Evolutionary conservation across 2,113 vertebrate genomes (phyloP).

Genomic region (Peromyscus leucopus): DNA sequence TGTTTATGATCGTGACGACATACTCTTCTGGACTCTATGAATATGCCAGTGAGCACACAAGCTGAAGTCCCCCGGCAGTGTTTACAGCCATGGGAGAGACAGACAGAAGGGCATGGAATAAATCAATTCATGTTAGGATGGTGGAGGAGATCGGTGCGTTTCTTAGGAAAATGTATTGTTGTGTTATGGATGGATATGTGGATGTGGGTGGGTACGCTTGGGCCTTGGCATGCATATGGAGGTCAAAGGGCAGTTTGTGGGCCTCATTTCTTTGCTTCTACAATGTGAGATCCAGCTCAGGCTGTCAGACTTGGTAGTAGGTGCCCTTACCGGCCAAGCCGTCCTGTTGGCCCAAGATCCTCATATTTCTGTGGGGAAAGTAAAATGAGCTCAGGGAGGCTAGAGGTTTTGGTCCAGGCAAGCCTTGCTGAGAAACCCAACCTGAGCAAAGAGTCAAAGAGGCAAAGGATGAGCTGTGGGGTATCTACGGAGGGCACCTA

Average conservation of each 20-base stretch:
- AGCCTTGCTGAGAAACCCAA: background rate
- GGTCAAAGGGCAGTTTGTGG: background rate
- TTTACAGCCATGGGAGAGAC: background rate
- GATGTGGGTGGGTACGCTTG: background rate
- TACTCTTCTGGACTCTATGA: background rate
- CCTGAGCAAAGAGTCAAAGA: slow-evolving; percentile 1
- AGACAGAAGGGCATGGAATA: background rate
- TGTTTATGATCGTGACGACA: background rate
- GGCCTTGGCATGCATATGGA: background rate
- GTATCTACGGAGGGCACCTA: background rate
- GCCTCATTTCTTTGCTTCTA: background rate
- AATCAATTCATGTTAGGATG: background rate
- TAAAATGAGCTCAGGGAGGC: background rate
- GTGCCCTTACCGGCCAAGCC: background rate
- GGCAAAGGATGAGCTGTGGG: background rate
- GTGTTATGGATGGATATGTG: background rate
- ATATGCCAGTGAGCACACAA: background rate
- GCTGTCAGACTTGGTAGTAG: background rate
- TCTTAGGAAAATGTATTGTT: background rate
- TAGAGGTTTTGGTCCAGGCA: background rate
- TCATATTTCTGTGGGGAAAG: background rate
- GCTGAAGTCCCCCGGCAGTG: background rate
- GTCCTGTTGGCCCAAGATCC: background rate
- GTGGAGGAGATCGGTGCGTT: background rate
- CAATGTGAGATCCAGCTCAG: background rate